These are phyloP conservation scores for Catharus ustulatus DNA, from an alignment of 2,797 vertebrate genomes.

Conservation along the genomic window DNA sequence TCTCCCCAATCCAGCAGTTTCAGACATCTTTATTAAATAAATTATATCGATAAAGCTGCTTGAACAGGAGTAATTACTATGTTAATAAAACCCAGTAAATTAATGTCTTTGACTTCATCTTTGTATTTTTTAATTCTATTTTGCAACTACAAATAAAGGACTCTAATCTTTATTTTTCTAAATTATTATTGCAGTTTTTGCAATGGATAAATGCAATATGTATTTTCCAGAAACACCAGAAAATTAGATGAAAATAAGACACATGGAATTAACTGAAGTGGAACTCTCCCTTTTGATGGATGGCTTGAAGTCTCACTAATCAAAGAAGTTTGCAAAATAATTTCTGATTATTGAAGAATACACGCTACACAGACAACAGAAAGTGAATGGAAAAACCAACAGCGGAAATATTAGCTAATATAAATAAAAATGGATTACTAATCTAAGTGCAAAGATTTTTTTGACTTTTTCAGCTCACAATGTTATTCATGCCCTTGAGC, in stretches of 20 bases:
- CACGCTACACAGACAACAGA: neutral
- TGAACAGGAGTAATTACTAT: neutral
- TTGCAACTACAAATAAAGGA: conserved; percentile 13
- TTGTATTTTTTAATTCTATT: neutral
- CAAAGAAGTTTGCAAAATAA: neutral
- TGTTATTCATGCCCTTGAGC: conserved; percentile 50
- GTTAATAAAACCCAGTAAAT: conserved; percentile 24
- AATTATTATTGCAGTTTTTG: neutral
- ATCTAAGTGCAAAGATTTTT: conserved; percentile 1
- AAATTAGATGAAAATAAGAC: conserved; percentile 29
- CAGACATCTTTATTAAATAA: conserved; percentile 5
- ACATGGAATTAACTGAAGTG: neutral
- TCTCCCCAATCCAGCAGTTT: neutral
- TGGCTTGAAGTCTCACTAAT: neutral
- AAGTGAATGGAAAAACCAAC: neutral
- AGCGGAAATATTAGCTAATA: neutral
- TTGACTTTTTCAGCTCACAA: neutral
- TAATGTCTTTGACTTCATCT: neutral
- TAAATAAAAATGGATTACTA: conserved; percentile 38
- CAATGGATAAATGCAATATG: conserved; percentile 20
- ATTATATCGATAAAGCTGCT: conserved; percentile 1
- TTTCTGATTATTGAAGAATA: neutral
- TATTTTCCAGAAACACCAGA: conserved; percentile 6
- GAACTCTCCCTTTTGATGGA: neutral
- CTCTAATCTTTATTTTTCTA: neutral